phyloP scores from a whole-genome alignment of 2,888 invertebrate genomes.

The Tenodera sinensis region DNA sequence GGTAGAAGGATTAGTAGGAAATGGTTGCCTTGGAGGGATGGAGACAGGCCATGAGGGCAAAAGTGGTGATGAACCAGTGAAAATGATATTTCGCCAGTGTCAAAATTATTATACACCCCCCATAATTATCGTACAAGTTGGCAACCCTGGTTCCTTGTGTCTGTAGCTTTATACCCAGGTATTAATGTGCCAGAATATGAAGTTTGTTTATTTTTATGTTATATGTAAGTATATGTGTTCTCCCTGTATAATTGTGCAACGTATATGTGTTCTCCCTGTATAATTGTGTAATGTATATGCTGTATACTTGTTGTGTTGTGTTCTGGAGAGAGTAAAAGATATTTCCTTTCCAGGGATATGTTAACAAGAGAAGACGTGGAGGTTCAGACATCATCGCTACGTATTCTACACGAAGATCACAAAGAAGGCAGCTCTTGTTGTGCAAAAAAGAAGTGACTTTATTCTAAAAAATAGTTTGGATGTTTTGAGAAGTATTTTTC shows the following conservation, averaged over 20 bases:
- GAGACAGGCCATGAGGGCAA: no score
- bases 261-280: no score
- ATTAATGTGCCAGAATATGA: no score
- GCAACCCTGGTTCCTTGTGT: no score
- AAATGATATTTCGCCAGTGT: no score
- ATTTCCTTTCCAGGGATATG: slow-evolving; percentile 42
- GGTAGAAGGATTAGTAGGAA: no score
- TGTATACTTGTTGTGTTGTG: neutral
- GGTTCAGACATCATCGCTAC: slow-evolving; percentile 40
- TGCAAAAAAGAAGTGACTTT: neutral
- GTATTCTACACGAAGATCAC: slow-evolving; percentile 32
- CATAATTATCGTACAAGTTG: no score
- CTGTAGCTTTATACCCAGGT: no score
- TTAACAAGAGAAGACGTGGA: slow-evolving; percentile 43
- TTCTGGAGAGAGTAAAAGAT: neutral
- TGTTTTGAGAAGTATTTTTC: neutral
- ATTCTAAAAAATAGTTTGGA: neutral
- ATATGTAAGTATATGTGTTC: neutral
- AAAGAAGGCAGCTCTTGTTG: slow-evolving; percentile 18
- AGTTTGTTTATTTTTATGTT: no score
- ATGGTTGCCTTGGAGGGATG: no score
- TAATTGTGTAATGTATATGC: neutral
- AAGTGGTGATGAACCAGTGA: no score
- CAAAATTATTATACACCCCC: no score
- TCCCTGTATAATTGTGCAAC: neutral